phyloP scores from a whole-genome alignment of 2,888 invertebrate genomes.

The Lucinisca nassula region DNA sequence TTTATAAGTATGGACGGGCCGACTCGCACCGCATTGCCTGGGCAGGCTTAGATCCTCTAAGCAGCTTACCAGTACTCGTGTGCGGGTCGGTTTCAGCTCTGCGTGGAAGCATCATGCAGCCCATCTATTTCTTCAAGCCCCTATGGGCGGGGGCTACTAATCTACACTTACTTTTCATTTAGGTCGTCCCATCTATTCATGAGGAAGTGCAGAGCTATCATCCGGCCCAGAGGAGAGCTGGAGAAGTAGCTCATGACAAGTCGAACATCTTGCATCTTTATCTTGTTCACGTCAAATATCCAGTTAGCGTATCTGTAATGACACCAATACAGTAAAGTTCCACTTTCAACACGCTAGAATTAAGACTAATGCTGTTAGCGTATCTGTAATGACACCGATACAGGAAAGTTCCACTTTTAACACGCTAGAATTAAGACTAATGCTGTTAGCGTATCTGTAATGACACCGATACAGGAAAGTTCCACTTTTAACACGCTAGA shows the following conservation, averaged over 20 bases:
- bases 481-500: neutral
- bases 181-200: slow-evolving; percentile 86
- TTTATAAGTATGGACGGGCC: too few relatives aligned
- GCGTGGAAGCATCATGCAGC: too few relatives aligned
- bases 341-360: neutral
- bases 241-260: slow-evolving; percentile 85
- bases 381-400: slow-evolving; percentile 77
- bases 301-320: slow-evolving; percentile 84
- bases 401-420: neutral
- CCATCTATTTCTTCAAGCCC: too few relatives aligned
- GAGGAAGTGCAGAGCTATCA: slow-evolving; percentile 86
- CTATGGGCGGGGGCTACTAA: too few relatives aligned
- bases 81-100: too few relatives aligned
- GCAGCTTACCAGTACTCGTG: too few relatives aligned
- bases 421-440: too few relatives aligned
- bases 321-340: neutral
- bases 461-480: neutral
- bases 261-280: slow-evolving; percentile 85
- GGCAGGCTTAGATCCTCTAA: too few relatives aligned
- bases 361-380: slow-evolving; percentile 85
- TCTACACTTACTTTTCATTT: slow-evolving; percentile 77
- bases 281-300: slow-evolving; percentile 84
- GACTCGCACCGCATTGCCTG: too few relatives aligned
- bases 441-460: slow-evolving; percentile 85
- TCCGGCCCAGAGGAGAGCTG: slow-evolving; percentile 84